Evolutionary conservation across 30 jellyfish, hydroid and myxozoan species (phyloP), one percentile per base, ranked within the genome.

Genomic region (Hydra vulgaris): DNA sequence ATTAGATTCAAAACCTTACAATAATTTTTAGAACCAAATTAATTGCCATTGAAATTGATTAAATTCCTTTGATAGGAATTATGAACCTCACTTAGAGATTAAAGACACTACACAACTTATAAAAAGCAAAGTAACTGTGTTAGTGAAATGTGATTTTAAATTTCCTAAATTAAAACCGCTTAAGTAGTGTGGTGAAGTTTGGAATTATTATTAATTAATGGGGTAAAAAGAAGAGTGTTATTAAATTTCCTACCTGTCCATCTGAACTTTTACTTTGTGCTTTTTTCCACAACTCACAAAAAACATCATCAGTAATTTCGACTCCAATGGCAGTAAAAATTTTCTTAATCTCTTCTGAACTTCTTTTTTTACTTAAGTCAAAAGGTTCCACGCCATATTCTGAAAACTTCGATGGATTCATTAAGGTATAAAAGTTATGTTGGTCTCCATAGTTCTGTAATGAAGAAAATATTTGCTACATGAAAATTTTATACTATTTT

Each of bases 391-490:
- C 95, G 0, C 98, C 98, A 66, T 80, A 83, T 61, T 87, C 86
- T 53, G 98, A 92, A 73, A 83, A 92, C 0, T 86, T 67, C 18
- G 98, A 92, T 56, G 95, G 98, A 67, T 92, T 92, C n/a, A 85
- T 83, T 61, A 92, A 69, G 24, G 96, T 95, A 66, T 83, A 87
- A 0, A 96, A 95, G 69, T 92, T 88, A 5, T 96, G 83, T 76
- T 92, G 96, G 70, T 92, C 98, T 1, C 98, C 98, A 71, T 92
- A 92, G 82, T 92, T 92, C 98, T 92, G 21, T 26, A 82, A 66
- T 54, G 8, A 21, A 16, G 75, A 79, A 76, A 27, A 7, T 4
- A 26, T 8, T 22, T 21, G 8, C 7, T 3, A 3, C 76, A 69
- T n/a, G n/a, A 69, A 69, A 69, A 3, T 20, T 20, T 20, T 20